Evolutionary conservation across 1,140 invertebrate species (phyloP), one percentile per base, ranked within the genome.

Genomic region (Asbolus verrucosus): DNA sequence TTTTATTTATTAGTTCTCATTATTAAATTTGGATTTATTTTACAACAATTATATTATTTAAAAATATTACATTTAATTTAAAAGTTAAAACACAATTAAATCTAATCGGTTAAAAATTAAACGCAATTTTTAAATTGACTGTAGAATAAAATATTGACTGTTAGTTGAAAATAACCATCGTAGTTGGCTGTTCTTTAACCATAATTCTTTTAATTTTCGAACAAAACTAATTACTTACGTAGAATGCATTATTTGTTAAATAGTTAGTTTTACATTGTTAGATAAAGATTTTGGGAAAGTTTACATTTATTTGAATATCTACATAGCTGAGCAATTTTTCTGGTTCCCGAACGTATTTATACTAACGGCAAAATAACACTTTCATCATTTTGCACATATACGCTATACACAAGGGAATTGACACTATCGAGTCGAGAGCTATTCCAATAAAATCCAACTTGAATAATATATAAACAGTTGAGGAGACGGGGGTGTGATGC

Each of bases 391-490:
- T 76, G 69, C 67, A 73, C 72, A 73, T 62, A 73, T 54, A 73
- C 61, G 61, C 54, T 70, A 69, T 73, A 73, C 68, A 74, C 43
- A 68, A 61, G 68, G 59, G 67, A 77, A 76, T 77, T 77, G 75
- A 77, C 75, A 67, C 72, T 71, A 72, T 68, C 46, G 46, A 75
- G 71, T 72, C 70, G 72, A 77, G 70, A 73, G 71, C 76, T 78
- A 76, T 76, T 73, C 70, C 73, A 76, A 77, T 78, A 76, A 78
- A 78, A 78, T 77, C 77, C 77, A 77, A 77, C 67, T 69, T 71
- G 70, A 76, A 75, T 67, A 67, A 41, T 72, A 65, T 72, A 74
- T 67, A 71, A 65, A 67, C 65, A 33, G 30, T 61, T 24, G 19
- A 71, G 69, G 54, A 74, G 70, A 74, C 75, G 73, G 73, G 72